These are phyloP conservation scores for Catharus ustulatus DNA, from an alignment of 2,797 vertebrate genomes.

Conservation along the genomic window DNA sequence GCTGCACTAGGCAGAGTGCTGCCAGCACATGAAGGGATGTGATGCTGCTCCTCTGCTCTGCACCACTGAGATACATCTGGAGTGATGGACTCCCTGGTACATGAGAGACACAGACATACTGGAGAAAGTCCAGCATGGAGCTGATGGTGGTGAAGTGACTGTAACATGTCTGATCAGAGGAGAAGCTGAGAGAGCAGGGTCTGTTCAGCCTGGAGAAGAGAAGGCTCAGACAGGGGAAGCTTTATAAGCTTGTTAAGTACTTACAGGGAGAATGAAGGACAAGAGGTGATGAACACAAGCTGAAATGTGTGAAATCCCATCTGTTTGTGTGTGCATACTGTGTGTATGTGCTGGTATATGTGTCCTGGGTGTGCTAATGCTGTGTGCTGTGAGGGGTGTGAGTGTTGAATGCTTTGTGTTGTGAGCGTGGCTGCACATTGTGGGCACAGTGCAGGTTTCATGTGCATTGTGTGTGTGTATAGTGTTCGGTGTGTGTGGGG, in stretches of 20 bases:
- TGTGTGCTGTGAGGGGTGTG: background rate
- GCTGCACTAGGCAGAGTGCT: background rate
- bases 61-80: background rate
- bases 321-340: background rate
- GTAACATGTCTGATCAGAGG: background rate
- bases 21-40: background rate
- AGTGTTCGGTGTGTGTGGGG: background rate
- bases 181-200: background rate
- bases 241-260: background rate
- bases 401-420: background rate
- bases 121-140: background rate
- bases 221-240: background rate
- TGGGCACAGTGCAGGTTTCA: background rate
- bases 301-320: background rate
- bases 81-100: background rate
- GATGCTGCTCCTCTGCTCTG: background rate
- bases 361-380: background rate
- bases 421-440: background rate
- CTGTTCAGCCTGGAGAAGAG: background rate
- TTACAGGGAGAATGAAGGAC: background rate
- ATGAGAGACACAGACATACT: background rate
- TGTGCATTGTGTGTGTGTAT: rapidly evolving
- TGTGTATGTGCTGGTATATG: no score
- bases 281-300: background rate
- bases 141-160: background rate